phyloP scores from a whole-genome alignment of 2,888 invertebrate species.

The Xestia sexstrigata region DNA sequence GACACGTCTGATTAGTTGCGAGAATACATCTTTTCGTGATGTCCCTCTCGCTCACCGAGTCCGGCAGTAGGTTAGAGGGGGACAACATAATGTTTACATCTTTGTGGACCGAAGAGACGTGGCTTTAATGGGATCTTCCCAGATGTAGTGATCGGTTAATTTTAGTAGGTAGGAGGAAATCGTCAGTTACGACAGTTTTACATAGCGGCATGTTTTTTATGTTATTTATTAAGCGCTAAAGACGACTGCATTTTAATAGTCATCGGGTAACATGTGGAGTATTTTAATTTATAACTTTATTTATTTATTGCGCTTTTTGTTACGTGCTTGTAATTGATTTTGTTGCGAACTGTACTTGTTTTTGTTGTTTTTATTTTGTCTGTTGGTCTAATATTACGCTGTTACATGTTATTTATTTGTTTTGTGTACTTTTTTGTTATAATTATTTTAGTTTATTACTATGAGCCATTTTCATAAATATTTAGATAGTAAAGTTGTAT shows the following conservation, averaged over 20 bases:
- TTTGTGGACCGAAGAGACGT: slow-evolving; percentile 86
- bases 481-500: neutral
- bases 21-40: slow-evolving; percentile 80
- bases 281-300: slow-evolving; percentile 66
- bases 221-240: slow-evolving; percentile 79
- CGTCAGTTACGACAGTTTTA: slow-evolving; percentile 78
- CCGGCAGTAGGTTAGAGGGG: slow-evolving; percentile 69
- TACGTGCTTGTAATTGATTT: slow-evolving; percentile 43
- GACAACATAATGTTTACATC: slow-evolving; percentile 83
- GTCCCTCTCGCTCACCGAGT: slow-evolving; percentile 76
- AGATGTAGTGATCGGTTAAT: slow-evolving; percentile 81
- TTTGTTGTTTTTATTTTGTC: slow-evolving; percentile 14
- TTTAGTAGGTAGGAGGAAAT: slow-evolving; percentile 88
- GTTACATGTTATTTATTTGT: slow-evolving; percentile 13
- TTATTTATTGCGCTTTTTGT: slow-evolving; percentile 56
- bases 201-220: slow-evolving; percentile 82
- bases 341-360: slow-evolving; percentile 49
- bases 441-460: neutral
- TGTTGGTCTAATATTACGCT: slow-evolving; percentile 18
- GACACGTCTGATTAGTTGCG: slow-evolving; percentile 88
- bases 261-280: slow-evolving; percentile 54
- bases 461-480: neutral
- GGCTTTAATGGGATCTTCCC: slow-evolving; percentile 88
- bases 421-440: neutral
- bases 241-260: slow-evolving; percentile 68